A percentile compares a stretch with the other conserved stretches of the same genome.
These are phyloP conservation scores for Phalloptychus januarius DNA, from an alignment of 2,797 vertebrate species.

Conservation along the genomic window DNA sequence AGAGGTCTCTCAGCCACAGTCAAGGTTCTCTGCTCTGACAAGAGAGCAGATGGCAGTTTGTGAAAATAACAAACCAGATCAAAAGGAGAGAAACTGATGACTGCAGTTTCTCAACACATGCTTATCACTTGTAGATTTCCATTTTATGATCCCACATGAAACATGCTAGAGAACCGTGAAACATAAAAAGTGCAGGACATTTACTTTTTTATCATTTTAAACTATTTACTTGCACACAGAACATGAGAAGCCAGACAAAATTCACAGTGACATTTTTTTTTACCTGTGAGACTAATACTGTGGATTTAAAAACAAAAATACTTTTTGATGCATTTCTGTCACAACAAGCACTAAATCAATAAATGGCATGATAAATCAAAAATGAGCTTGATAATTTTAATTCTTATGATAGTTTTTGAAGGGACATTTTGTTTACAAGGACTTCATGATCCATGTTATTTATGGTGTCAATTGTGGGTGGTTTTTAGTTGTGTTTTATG, in stretches of 20 bases:
- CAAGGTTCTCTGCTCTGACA: constrained; percentile 70
- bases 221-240: neutral
- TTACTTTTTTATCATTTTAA: neutral
- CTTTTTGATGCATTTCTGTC: neutral
- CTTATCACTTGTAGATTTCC: constrained; percentile 41
- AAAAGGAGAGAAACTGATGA: constrained; percentile 51
- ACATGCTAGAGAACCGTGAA: constrained; percentile 30
- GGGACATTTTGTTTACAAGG: too few species aligned
- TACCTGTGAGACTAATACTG: neutral
- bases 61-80: constrained; percentile 67
- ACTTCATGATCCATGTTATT: too few species aligned
- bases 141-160: constrained; percentile 49
- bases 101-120: constrained; percentile 37
- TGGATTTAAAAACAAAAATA: too few species aligned
- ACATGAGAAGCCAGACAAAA: neutral
- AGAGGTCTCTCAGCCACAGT: constrained; percentile 67
- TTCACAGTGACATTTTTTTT: neutral
- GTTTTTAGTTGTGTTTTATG: too few species aligned
- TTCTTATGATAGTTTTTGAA: too few species aligned
- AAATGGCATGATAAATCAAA: too few species aligned
- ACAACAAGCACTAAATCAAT: too few species aligned
- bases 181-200: neutral
- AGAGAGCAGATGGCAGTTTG: constrained; percentile 73
- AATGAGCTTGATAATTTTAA: too few species aligned
- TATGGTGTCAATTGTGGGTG: too few species aligned